Evolutionary conservation across 2,888 invertebrate species (phyloP).

Genomic region (Acanthacorydalis orientalis): DNA sequence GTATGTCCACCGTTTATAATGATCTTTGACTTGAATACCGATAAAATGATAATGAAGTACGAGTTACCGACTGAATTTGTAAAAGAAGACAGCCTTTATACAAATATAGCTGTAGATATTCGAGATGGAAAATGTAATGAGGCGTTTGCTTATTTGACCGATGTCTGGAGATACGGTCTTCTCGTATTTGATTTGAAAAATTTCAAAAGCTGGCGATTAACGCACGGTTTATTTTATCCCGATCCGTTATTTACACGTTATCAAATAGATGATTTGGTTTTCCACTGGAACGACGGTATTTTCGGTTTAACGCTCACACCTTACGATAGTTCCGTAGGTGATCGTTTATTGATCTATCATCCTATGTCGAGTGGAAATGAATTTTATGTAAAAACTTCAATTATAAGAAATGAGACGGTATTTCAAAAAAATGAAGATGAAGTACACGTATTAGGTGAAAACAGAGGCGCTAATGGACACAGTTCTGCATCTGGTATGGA

Average conservation of each 20-base stretch:
- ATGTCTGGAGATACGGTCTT: constrained; percentile 40
- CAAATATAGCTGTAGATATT: constrained; percentile 49
- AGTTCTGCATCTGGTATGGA: constrained; percentile 60
- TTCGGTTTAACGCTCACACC: constrained; percentile 59
- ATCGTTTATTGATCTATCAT: constrained; percentile 55
- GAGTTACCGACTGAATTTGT: constrained; percentile 45
- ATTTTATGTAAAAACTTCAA: constrained; percentile 50
- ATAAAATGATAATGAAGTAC: constrained; percentile 42
- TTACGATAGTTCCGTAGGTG: constrained; percentile 25
- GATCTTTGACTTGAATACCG: constrained; percentile 51
- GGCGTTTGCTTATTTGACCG: constrained; percentile 47
- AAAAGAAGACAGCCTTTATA: constrained; percentile 46
- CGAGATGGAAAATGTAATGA: constrained; percentile 39
- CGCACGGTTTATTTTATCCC: constrained; percentile 52
- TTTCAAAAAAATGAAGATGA: constrained; percentile 22
- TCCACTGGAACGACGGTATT: constrained; percentile 70
- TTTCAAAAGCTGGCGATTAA: constrained; percentile 44
- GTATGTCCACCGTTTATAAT: constrained; percentile 57
- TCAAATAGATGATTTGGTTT: constrained; percentile 54
- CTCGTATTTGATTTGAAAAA: constrained; percentile 43
- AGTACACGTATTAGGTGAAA: constrained; percentile 22
- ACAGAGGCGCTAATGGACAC: constrained; percentile 45
- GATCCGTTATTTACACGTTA: constrained; percentile 59
- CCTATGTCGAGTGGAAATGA: constrained; percentile 69
- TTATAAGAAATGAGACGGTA: constrained; percentile 41